Percentiles rank a stretch among this genome's conserved stretches.
These are phyloP conservation scores for Passerculus sandwichensis DNA, from an alignment of 2,797 vertebrate species.

Conservation along the genomic window DNA sequence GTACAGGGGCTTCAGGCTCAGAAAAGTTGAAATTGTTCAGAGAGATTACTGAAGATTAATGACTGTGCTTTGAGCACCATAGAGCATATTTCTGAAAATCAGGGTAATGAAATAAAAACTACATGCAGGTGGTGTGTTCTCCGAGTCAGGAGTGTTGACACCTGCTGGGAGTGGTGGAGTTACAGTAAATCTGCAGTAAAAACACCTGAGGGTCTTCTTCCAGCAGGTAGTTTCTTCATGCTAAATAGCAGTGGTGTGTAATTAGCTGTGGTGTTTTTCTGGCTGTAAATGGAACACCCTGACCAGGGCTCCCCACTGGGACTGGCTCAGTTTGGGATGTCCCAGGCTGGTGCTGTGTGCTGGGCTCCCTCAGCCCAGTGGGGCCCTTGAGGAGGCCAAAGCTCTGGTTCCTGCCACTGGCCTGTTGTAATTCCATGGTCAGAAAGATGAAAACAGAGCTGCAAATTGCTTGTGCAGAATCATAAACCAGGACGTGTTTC, in stretches of 20 bases:
- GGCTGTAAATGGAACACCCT: neutral
- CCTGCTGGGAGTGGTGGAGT: neutral
- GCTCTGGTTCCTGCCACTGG: neutral
- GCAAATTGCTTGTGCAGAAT: neutral
- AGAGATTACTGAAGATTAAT: constrained; percentile 67
- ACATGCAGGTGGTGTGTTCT: neutral
- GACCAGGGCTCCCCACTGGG: neutral
- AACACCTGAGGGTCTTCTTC: neutral
- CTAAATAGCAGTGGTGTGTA: neutral
- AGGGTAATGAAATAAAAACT: constrained; percentile 50
- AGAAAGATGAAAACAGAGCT: constrained; percentile 13
- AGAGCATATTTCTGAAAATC: constrained; percentile 24
- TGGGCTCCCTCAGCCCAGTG: fast-evolving
- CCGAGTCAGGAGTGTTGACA: neutral
- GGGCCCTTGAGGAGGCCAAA: neutral
- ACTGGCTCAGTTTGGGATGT: neutral
- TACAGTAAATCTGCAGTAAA: neutral
- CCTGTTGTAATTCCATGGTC: fast-evolving
- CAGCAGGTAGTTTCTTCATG: neutral
- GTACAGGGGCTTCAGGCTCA: constrained; percentile 18
- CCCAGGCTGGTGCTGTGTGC: neutral
- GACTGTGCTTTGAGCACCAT: neutral
- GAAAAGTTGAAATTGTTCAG: constrained; percentile 55
- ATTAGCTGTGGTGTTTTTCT: neutral
- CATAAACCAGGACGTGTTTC: neutral